Percentiles rank a stretch among this genome's conserved stretches.
Conservation (phyloP, 2,888 invertebrate genomes). For the Drosophila nigricruria region DNA sequence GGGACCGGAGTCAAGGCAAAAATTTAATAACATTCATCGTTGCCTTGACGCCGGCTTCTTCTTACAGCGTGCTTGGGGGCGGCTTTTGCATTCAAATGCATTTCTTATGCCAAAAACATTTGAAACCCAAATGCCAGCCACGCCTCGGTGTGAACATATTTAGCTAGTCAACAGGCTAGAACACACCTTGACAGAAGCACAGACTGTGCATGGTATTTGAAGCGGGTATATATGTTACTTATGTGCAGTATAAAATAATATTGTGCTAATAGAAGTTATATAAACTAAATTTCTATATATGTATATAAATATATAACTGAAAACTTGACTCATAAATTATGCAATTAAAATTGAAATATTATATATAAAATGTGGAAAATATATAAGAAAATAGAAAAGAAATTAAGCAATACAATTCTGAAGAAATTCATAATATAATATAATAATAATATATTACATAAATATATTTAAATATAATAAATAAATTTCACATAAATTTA, state of each 20-base stretch:
- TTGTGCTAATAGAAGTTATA: background rate
- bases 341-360: background rate
- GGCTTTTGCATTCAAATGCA: slow-evolving; percentile 25
- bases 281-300: background rate
- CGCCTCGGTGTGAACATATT: slow-evolving; percentile 39
- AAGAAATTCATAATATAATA: background rate
- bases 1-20: slow-evolving; percentile 35
- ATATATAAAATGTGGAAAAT: background rate
- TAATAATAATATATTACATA: background rate
- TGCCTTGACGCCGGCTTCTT: slow-evolving; percentile 45
- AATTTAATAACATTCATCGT: slow-evolving; percentile 49
- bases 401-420: background rate
- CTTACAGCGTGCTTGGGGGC: slow-evolving; percentile 17
- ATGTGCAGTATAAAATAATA: no score
- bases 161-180: slow-evolving; percentile 16
- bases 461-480: background rate
- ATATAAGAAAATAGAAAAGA: background rate
- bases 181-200: slow-evolving; percentile 46
- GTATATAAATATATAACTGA: background rate
- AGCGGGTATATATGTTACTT: background rate
- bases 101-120: slow-evolving; percentile 48
- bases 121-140: slow-evolving; percentile 59
- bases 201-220: background rate
- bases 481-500: background rate
- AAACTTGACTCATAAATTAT: background rate